These are phyloP conservation scores for Crotalus viridis DNA, from an alignment of 2,113 vertebrate species.

Conservation along the genomic window DNA sequence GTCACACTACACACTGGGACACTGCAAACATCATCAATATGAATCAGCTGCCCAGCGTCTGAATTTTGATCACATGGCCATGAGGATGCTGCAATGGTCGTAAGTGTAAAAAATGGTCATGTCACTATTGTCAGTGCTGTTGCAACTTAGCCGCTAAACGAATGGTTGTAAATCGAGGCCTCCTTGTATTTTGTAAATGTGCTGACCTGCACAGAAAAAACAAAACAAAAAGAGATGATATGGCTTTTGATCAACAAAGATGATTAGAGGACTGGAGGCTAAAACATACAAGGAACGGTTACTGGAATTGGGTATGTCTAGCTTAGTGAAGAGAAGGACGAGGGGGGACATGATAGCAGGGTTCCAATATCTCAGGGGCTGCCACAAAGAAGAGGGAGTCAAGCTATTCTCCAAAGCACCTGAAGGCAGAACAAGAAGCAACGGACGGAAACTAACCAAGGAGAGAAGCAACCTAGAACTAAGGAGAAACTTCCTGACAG, in stretches of 20 bases:
- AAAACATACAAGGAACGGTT: no score
- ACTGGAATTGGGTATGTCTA: no score
- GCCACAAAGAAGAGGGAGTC: no score
- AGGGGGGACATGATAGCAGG: no score
- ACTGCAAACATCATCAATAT: background rate
- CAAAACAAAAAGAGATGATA: background rate
- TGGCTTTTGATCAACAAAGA: background rate
- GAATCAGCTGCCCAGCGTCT: background rate
- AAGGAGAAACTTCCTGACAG: no score
- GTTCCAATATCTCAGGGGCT: no score
- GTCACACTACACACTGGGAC: background rate
- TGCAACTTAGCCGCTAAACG: background rate
- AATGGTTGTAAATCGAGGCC: background rate
- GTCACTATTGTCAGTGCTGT: background rate
- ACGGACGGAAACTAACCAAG: no score
- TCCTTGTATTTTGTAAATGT: background rate
- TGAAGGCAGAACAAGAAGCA: no score
- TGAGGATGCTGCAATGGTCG: background rate
- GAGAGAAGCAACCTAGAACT: no score
- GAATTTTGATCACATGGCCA: background rate
- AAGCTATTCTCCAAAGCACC: no score
- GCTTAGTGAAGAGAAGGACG: no score
- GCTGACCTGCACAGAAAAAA: background rate
- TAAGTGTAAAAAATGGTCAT: background rate
- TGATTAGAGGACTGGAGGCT: no score